These are phyloP conservation scores for Pseudeuparius sepicola DNA, from an alignment of 2,888 invertebrate species.

Conservation along the genomic window DNA sequence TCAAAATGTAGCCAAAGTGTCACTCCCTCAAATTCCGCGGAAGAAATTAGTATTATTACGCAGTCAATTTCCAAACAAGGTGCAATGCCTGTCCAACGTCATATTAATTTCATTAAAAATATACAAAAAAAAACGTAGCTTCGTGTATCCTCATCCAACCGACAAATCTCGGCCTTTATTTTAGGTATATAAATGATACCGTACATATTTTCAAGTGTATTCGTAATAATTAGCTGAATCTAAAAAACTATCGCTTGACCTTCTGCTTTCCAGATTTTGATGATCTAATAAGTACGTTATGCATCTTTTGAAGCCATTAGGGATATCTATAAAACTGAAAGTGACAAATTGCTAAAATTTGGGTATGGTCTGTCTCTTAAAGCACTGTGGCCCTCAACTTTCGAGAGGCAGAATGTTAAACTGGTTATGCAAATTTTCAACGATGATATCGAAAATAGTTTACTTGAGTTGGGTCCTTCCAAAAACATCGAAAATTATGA, in stretches of 20 bases:
- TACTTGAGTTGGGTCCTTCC: constrained; percentile 11
- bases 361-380: constrained; percentile 11
- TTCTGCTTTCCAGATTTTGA: constrained; percentile 9
- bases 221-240: constrained; percentile 14
- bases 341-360: constrained; percentile 7
- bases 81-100: no score
- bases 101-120: no score
- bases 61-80: no score
- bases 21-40: no score
- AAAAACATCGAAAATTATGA: constrained; percentile 7
- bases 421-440: constrained; percentile 11
- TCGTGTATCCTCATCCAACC: constrained; percentile 5
- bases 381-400: constrained; percentile 9
- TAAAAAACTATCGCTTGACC: constrained; percentile 4
- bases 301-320: constrained; percentile 11
- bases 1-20: no score
- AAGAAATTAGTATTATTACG: no score
- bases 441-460: not conserved
- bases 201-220: constrained; percentile 12
- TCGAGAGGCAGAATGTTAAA: constrained; percentile 12
- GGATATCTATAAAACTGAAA: constrained; percentile 5
- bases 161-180: constrained; percentile 3
- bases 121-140: no score
- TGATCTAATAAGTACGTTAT: not conserved
- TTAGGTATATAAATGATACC: constrained; percentile 9